Evolutionary conservation across 2,113 vertebrate species (phyloP), one percentile per base, ranked within the genome.

Genomic region (Mesocricetus auratus): DNA sequence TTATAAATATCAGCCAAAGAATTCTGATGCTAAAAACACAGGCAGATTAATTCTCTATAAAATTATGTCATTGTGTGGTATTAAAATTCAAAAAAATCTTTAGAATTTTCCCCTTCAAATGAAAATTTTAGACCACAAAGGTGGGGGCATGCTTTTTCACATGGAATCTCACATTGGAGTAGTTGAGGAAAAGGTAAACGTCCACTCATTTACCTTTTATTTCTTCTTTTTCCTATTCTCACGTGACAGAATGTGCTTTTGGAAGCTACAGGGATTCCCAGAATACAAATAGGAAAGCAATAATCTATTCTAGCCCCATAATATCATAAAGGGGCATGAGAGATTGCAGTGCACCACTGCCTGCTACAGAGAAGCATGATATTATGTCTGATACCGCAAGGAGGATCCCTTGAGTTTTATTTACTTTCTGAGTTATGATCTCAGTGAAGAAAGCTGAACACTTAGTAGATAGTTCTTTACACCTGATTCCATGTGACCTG

Each of bases 171-270:
- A 77, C 2, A 5, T 89, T 39, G 92, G 29, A 85, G 8, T 39
- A 73, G 91, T 93, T 95, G 50, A 47, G 64, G 39, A 45, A 91
- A 85, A 89, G 17, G 29, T 85, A 58, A 91, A 93, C n/a, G 53
- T 58, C 22, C 39, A 13, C 13, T 58, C 86, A 93, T 36, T 62
- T 64, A 74, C 19, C 22, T 89, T 1, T 71, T 86, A 17, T 88
- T 90, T 6, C 4, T 56, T 94, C 42, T 93, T 66, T 89, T 10
- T 36, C 10, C 15, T 86, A 26, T 91, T 91, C 12, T 42, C 69
- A 68, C 4, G 17, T 8, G 29, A 77, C 22, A 86, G n/a, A 89
- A 31, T 85, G 31, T 92, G 4, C 78, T 91, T 93, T 45, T 33
- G 83, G 68, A 93, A 87, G 42, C 45, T 24, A 47, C 29, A 66